phyloP scores from a whole-genome alignment of 2,888 invertebrate genomes.

The Thysanoteuthis rhombus region DNA sequence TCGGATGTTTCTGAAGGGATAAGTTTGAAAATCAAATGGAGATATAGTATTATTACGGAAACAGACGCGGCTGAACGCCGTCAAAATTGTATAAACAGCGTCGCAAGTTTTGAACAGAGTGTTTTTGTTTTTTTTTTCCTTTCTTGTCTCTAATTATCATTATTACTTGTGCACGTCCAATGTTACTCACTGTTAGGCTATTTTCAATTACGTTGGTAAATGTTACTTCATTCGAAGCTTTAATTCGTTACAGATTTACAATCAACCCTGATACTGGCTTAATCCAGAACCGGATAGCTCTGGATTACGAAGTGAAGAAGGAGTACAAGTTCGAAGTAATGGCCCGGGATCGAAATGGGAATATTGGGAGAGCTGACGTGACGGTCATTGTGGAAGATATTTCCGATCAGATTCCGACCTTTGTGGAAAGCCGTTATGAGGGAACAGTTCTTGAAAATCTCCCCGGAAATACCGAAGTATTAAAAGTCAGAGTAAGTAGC shows the following conservation, averaged over 20 bases:
- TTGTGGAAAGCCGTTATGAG: slow-evolving; percentile 47
- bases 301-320: slow-evolving; percentile 48
- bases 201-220: no score
- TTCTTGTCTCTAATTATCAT: no score
- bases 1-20: no score
- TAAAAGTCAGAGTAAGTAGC: slow-evolving; percentile 42
- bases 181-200: no score
- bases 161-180: no score
- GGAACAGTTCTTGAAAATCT: slow-evolving; percentile 47
- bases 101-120: no score
- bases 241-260: background rate
- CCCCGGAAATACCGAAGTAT: slow-evolving; percentile 37
- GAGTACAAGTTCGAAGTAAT: slow-evolving; percentile 46
- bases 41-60: no score
- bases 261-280: background rate
- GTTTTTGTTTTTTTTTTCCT: no score
- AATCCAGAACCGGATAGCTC: slow-evolving; percentile 20
- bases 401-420: slow-evolving; percentile 58
- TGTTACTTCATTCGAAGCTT: background rate
- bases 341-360: slow-evolving; percentile 40
- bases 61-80: no score
- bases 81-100: no score
- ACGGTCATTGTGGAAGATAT: slow-evolving; percentile 54
- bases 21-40: no score
- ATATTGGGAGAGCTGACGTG: slow-evolving; percentile 48